Evolutionary conservation across 2,888 invertebrate genomes (phyloP).

Genomic region (Drosophila kokeensis): DNA sequence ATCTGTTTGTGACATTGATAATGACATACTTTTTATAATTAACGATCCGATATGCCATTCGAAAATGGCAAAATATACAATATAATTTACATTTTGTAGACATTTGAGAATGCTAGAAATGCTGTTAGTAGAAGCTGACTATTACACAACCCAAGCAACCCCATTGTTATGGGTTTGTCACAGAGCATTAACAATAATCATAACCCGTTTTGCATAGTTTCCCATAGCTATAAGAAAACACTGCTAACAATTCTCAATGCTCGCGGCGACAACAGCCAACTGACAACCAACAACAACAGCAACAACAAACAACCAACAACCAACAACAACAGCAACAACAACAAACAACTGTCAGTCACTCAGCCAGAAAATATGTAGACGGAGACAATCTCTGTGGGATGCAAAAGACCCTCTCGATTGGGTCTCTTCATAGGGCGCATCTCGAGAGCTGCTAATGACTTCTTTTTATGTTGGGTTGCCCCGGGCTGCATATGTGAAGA

Average conservation of each 20-base stretch:
- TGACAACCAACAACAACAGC: background rate
- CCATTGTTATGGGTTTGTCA: slow-evolving; percentile 11
- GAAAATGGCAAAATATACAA: background rate
- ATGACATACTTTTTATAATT: background rate
- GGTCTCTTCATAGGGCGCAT: slow-evolving; percentile 41
- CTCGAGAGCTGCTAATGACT: slow-evolving; percentile 65
- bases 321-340: background rate
- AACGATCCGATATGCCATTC: background rate
- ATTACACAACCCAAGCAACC: background rate
- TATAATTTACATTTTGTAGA: background rate
- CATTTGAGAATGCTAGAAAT: background rate
- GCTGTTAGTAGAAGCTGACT: background rate
- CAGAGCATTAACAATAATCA: slow-evolving; percentile 47
- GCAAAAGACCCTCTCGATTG: slow-evolving; percentile 26
- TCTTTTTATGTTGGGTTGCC: slow-evolving; percentile 12
- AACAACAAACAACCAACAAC: background rate
- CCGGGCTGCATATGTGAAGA: slow-evolving; percentile 48
- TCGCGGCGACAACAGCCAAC: slow-evolving; percentile 44
- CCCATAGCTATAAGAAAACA: slow-evolving; percentile 55
- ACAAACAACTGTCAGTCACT: slow-evolving; percentile 36
- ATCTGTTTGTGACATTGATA: background rate
- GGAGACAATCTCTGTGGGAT: slow-evolving; percentile 27
- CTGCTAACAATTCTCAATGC: slow-evolving; percentile 71
- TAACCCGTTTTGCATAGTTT: slow-evolving; percentile 73
- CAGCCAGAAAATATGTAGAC: slow-evolving; percentile 34